phyloP scores from a whole-genome alignment of 1,140 invertebrate species.

The Cylas formicarius region DNA sequence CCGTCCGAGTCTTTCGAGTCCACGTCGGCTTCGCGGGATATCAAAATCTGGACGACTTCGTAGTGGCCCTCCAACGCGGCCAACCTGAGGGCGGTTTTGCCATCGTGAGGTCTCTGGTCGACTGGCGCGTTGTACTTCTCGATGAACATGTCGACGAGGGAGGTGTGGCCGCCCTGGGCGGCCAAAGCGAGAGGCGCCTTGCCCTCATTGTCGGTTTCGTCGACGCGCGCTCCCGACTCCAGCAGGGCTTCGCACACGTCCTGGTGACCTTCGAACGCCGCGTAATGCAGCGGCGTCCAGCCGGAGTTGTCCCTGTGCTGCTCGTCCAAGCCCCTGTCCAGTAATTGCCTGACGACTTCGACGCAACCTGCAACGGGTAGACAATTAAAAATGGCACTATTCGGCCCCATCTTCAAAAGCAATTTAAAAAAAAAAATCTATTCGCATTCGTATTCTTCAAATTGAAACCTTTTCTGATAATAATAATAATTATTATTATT shows the following conservation, averaged over 20 bases:
- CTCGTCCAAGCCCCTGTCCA: constrained; percentile 85
- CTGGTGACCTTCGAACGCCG: constrained; percentile 84
- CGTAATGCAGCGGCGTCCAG: constrained; percentile 89
- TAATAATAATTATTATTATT: too few species aligned
- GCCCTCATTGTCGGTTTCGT: constrained; percentile 90
- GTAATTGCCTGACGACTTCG: constrained; percentile 78
- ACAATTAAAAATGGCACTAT: not conserved
- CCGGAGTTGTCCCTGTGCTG: constrained; percentile 86
- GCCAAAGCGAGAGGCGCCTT: constrained; percentile 85
- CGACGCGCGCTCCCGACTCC: constrained; percentile 85
- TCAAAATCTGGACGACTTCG: constrained; percentile 67
- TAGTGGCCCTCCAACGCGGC: constrained; percentile 82
- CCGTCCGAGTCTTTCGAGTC: constrained; percentile 89
- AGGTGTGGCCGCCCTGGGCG: constrained; percentile 77
- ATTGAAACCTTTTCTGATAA: too few species aligned
- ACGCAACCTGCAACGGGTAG: constrained; percentile 46
- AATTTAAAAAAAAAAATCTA: too few species aligned
- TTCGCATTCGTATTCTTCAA: too few species aligned
- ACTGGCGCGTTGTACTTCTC: constrained; percentile 69
- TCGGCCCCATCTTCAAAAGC: too few species aligned
- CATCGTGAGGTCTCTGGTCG: constrained; percentile 87
- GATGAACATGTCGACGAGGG: constrained; percentile 63
- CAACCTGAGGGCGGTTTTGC: constrained; percentile 84
- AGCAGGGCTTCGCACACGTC: constrained; percentile 81
- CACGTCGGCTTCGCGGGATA: constrained; percentile 74